A percentile compares a stretch with the other conserved stretches of the same genome.
These are phyloP conservation scores for Dendrolimus pini DNA, from an alignment of 2,888 invertebrate species.

Conservation along the genomic window DNA sequence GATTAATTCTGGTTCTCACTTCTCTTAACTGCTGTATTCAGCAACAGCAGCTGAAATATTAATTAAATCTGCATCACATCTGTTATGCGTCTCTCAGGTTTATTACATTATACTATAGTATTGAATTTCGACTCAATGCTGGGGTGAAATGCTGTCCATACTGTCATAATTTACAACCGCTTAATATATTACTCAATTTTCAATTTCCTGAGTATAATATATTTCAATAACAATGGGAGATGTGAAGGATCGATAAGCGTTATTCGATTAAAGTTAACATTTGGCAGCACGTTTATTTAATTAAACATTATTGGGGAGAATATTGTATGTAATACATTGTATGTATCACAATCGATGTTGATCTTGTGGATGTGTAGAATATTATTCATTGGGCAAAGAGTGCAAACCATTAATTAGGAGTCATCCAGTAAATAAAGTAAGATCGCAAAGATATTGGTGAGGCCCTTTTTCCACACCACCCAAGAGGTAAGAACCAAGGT, in stretches of 20 bases:
- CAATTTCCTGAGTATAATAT: constrained; percentile 14
- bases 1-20: too few species aligned
- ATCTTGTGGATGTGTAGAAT: too few species aligned
- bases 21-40: too few species aligned
- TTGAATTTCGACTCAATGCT: too few species aligned
- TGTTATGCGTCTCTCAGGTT: too few species aligned
- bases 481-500: constrained; percentile 64
- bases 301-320: constrained; percentile 1
- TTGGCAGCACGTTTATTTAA: constrained; percentile 26
- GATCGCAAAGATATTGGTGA: constrained; percentile 12
- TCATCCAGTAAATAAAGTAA: too few species aligned
- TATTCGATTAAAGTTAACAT: constrained; percentile 26
- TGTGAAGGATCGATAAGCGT: constrained; percentile 26
- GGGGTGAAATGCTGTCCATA: neutral
- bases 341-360: neutral
- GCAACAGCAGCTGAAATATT: too few species aligned
- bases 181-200: constrained; percentile 23
- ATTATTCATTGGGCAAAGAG: too few species aligned
- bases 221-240: constrained; percentile 24
- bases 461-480: constrained; percentile 73
- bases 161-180: neutral
- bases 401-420: too few species aligned
- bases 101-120: too few species aligned
- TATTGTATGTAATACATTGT: too few species aligned
- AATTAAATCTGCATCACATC: too few species aligned